phyloP scores from a whole-genome alignment of 53 echinoderm and acorn worm genomes.

The Holothuria scabra region DNA sequence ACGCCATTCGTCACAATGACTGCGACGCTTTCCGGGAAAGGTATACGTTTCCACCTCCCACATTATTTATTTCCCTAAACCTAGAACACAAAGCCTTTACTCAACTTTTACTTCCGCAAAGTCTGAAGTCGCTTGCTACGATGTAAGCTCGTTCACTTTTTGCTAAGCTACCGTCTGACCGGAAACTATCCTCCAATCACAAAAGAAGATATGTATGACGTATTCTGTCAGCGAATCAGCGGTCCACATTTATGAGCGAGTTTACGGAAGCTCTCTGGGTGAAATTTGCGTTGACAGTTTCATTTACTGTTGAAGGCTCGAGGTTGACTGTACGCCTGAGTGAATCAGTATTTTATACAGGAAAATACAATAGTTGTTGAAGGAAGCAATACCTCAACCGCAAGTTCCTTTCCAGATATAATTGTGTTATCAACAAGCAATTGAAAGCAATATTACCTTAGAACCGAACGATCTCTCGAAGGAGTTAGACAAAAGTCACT shows the following conservation, averaged over 20 bases:
- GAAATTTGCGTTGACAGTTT: background rate
- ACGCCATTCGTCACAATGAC: too few relatives aligned
- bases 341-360: slow-evolving; percentile 9
- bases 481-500: too few relatives aligned
- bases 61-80: slow-evolving; percentile 20
- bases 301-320: background rate
- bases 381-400: slow-evolving; percentile 2
- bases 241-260: too few relatives aligned
- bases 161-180: background rate
- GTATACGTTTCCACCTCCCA: background rate
- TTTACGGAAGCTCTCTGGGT: background rate
- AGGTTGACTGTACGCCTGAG: background rate
- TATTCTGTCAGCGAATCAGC: background rate
- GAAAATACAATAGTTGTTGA: background rate
- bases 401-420: background rate
- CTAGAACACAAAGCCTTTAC: too few relatives aligned
- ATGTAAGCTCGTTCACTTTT: background rate
- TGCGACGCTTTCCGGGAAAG: background rate
- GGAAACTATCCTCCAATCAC: slow-evolving; percentile 43
- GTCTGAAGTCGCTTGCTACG: too few relatives aligned
- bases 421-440: background rate
- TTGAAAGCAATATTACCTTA: too few relatives aligned
- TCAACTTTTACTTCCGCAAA: too few relatives aligned
- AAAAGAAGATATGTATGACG: background rate
- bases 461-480: too few relatives aligned